These are phyloP conservation scores for Cricetomys ansorgei DNA, from an alignment of 2,113 vertebrate species.

Conservation along the genomic window DNA sequence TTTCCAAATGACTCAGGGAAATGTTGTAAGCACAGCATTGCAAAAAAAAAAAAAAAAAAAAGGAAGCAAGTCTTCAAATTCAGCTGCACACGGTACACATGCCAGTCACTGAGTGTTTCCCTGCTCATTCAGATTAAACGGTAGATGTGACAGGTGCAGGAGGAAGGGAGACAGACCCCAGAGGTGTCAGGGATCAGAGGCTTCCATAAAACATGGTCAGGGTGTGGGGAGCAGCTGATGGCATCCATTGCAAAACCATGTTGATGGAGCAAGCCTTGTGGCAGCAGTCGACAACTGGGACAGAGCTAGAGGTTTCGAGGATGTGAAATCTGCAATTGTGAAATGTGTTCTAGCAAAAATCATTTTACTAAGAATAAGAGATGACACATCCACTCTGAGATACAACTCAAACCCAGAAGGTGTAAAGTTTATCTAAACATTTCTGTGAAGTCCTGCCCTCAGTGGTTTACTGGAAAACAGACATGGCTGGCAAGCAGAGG, in stretches of 20 bases:
- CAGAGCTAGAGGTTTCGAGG: background rate
- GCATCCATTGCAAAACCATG: constrained; percentile 16
- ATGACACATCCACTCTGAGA: background rate
- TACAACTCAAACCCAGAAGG: background rate
- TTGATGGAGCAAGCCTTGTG: constrained; percentile 42
- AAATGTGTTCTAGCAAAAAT: constrained; percentile 62
- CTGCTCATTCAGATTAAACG: background rate
- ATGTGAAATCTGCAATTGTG: constrained; percentile 61
- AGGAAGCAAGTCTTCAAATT: background rate
- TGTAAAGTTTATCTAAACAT: constrained; percentile 54
- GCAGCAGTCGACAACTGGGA: background rate
- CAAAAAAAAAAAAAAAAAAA: constrained; percentile 4
- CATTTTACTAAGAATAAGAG: constrained; percentile 58
- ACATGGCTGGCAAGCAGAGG: background rate
- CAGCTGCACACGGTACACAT: background rate
- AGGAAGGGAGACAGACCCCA: background rate
- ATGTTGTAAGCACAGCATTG: constrained; percentile 36
- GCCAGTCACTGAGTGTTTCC: background rate
- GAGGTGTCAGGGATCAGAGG: background rate
- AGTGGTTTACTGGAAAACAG: constrained; percentile 23
- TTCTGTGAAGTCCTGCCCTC: constrained; percentile 47
- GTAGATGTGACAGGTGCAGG: background rate
- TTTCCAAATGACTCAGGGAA: constrained; percentile 56
- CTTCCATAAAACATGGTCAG: background rate
- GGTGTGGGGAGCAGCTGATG: constrained; percentile 10